Percentiles rank a stretch among this genome's conserved stretches.
Conservation (phyloP, 2,113 vertebrate species). For the Dipodomys ordii region DNA sequence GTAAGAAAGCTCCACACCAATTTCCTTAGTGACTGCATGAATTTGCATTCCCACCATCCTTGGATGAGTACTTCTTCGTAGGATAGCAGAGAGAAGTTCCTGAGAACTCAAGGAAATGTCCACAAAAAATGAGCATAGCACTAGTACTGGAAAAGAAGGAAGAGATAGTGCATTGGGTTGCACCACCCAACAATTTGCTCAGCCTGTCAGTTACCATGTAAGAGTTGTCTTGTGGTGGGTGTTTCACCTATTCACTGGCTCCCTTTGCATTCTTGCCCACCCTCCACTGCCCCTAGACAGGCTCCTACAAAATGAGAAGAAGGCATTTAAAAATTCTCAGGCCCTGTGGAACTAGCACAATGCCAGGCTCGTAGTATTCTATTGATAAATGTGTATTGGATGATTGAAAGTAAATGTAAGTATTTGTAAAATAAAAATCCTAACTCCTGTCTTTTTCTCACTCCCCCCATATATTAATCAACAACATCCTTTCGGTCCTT, state of each 20-base stretch:
- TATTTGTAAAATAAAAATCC: slow-evolving; percentile 10
- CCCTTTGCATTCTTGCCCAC: neutral
- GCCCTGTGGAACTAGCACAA: neutral
- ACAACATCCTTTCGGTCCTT: neutral
- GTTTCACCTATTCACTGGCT: neutral
- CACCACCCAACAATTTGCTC: neutral
- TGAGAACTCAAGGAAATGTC: neutral
- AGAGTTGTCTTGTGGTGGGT: neutral
- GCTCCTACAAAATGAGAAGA: neutral
- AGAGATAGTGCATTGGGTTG: neutral
- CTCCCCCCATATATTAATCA: neutral
- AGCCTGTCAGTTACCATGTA: too few relatives aligned
- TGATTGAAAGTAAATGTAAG: neutral
- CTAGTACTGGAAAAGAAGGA: neutral
- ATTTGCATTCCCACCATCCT: too few relatives aligned
- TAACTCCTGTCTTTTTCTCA: neutral
- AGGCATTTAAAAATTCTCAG: neutral
- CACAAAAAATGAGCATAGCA: neutral
- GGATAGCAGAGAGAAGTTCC: neutral
- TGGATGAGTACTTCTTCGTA: neutral
- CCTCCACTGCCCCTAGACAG: neutral
- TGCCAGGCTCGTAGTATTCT: neutral
- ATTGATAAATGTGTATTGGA: neutral
- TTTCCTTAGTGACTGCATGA: too few relatives aligned
- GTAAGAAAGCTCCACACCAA: too few relatives aligned